Base-by-base conservation (phyloP, 1,140 invertebrate genomes). In the Sycophaga agraensis region DNA sequence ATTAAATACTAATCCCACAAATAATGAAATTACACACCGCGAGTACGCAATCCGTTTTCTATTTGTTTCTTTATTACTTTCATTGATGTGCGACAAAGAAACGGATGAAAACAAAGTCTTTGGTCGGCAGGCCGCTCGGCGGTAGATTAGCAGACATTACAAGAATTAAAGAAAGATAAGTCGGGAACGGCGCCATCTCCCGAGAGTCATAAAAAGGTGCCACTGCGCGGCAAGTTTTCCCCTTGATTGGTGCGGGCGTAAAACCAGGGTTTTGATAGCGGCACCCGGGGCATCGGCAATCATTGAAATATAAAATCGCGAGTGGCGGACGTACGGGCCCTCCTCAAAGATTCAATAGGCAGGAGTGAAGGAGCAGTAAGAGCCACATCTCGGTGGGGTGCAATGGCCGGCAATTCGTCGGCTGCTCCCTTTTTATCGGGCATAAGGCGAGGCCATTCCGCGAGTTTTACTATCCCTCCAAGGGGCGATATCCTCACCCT, bases 401-500 rank as follows among this genome's bases (percentile, higher is more conserved):
- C 45, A 45, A 45, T 45, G 22, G 46, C 22, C 6, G 68, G 65
- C 57, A 66, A 54, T 69, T 66, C 67, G 59, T 66, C 66, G 60
- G 26, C 39, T 21, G 55, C 16, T 31, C 11, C 28, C 22, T 48
- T 58, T 65, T 59, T 65, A 61, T 64, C 53, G 54, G 55, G 62
- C 64, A 64, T 57, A 66, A 68, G 62, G 65, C 66, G 62, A 66
- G 66, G 50, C 59, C 59, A 31, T 46, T 51, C 39, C 11, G n/a
- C 50, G 39, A 53, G 39, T 60, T 60, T 54, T 60, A 60, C 45
- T 45, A 51, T 28, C 21, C 35, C 35, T 28, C 21, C 45, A n/a
- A n/a, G n/a, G n/a, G n/a, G n/a, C n/a, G n/a, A n/a, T n/a, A n/a
- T n/a, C n/a, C n/a, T n/a, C n/a, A n/a, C n/a, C n/a, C n/a, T n/a